Evolutionary conservation across 2,888 invertebrate genomes (phyloP).

Genomic region (Drosophila pseudotakahashii): DNA sequence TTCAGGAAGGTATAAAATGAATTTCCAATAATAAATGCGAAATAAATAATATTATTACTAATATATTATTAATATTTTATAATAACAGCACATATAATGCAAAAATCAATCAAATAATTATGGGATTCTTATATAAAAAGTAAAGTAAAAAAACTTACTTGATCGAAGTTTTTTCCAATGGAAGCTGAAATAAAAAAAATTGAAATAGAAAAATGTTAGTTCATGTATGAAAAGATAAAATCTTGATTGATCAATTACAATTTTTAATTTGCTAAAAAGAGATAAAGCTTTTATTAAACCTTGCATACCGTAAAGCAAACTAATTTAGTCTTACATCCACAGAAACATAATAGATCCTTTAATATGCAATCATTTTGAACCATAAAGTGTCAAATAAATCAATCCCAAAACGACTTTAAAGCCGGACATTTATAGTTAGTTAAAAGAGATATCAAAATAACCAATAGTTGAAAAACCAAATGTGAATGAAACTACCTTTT

Average conservation of each 20-base stretch:
- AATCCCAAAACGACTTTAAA: not conserved
- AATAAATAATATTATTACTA: too few species aligned
- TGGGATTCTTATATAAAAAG: too few species aligned
- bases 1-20: slow-evolving; percentile 2
- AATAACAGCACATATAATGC: too few species aligned
- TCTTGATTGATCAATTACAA: too few species aligned
- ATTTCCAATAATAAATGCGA: not conserved
- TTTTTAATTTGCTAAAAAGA: too few species aligned
- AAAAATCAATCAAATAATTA: too few species aligned
- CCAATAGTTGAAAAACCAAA: not conserved
- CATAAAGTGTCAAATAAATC: not conserved
- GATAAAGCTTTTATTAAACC: not conserved
- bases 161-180: too few species aligned
- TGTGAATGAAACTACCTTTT: not conserved
- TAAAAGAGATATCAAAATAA: not conserved
- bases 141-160: too few species aligned
- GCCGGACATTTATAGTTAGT: not conserved
- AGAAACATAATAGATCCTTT: not conserved
- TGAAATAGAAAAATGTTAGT: too few species aligned
- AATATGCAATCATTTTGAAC: not conserved
- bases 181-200: too few species aligned
- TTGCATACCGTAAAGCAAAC: not conserved
- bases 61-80: too few species aligned
- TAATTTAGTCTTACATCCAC: not conserved
- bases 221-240: too few species aligned